phyloP scores from a whole-genome alignment of 1,140 invertebrate genomes.

The Limonius californicus region DNA sequence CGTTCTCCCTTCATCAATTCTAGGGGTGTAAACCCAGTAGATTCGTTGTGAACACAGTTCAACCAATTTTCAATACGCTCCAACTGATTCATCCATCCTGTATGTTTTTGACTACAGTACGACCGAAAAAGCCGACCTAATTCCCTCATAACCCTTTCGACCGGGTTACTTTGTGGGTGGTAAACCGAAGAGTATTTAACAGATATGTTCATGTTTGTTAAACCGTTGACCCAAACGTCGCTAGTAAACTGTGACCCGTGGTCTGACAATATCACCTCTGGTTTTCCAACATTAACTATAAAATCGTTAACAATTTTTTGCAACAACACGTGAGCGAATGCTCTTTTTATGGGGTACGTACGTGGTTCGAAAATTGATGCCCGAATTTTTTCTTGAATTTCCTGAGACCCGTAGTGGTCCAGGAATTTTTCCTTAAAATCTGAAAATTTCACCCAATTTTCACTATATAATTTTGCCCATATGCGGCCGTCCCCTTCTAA shows the following conservation, averaged over 20 bases:
- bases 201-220: not conserved
- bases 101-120: not conserved
- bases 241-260: not conserved
- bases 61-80: not conserved
- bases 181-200: not conserved
- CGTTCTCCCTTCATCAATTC: not conserved
- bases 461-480: too few species aligned
- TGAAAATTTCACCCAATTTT: too few species aligned
- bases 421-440: too few species aligned
- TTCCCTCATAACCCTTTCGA: not conserved
- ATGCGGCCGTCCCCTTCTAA: too few species aligned
- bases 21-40: not conserved
- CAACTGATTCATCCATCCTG: not conserved
- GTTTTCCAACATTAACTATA: not conserved
- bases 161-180: not conserved
- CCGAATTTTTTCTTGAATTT: too few species aligned
- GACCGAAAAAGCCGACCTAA: not conserved
- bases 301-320: too few species aligned
- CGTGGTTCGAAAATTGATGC: too few species aligned
- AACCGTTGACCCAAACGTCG: not conserved
- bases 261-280: not conserved
- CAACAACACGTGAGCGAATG: too few species aligned
- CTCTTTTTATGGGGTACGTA: too few species aligned
- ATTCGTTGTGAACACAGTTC: not conserved
- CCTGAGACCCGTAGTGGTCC: too few species aligned